A percentile compares a stretch with the other conserved stretches of the same genome.
Conservation (phyloP, 2,888 invertebrate genomes). For the Caenorhabditis virilis region DNA sequence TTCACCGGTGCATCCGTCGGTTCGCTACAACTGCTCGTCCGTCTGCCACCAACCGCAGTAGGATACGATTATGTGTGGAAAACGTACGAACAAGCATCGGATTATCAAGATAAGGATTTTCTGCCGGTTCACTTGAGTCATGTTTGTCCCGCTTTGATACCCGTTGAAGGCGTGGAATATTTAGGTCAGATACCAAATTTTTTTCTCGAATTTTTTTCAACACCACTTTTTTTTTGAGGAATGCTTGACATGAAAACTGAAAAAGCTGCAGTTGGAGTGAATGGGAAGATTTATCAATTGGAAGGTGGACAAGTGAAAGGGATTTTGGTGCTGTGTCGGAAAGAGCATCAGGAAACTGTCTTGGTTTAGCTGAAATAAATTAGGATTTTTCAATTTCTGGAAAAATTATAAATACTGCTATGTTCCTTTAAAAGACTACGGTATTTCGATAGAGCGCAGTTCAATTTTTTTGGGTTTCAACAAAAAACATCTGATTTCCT, state of each 20-base stretch:
- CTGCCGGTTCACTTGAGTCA: slow-evolving; percentile 50
- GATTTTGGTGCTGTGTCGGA: slow-evolving; percentile 48
- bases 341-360: slow-evolving; percentile 49
- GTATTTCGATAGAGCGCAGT: too few species aligned
- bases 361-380: slow-evolving; percentile 48
- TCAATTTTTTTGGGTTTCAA: too few species aligned
- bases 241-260: slow-evolving; percentile 52
- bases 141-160: slow-evolving; percentile 45
- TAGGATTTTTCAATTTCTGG: too few species aligned
- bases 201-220: not conserved
- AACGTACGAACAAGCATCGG: slow-evolving; percentile 25
- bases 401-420: too few species aligned
- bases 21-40: slow-evolving; percentile 43
- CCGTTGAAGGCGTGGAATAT: slow-evolving; percentile 22
- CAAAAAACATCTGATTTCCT: too few species aligned
- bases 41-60: slow-evolving; percentile 36
- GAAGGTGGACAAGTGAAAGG: slow-evolving; percentile 46
- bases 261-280: slow-evolving; percentile 34
- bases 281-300: slow-evolving; percentile 32
- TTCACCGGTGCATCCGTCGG: slow-evolving; percentile 46
- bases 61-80: slow-evolving; percentile 54
- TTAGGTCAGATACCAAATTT: slow-evolving; percentile 15
- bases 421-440: too few species aligned
- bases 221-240: slow-evolving; percentile 16
- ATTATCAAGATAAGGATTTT: slow-evolving; percentile 47